Evolutionary conservation across 2,797 vertebrate species (phyloP), one percentile per base, ranked within the genome.

Genomic region (Notoglanidium macrostoma): DNA sequence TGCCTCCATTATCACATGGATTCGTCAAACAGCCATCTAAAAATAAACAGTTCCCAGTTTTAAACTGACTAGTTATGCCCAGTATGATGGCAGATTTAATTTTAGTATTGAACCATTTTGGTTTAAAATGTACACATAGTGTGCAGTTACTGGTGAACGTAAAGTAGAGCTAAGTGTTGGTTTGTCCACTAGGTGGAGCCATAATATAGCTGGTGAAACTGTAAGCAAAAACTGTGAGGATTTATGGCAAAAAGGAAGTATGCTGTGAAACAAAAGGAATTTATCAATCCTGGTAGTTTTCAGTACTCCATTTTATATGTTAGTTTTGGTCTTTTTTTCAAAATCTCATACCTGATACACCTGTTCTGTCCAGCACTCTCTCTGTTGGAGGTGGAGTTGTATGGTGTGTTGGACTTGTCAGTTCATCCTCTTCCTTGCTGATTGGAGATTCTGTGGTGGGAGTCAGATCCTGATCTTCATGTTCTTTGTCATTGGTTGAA

Each of bases 1-100:
- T 99, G 40, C 98, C 98, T 88, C 98, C 98, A 1, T 99, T 99
- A 88, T 92, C 88, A 93, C 98, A 99, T 2, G 97, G 97, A 89
- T 94, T 97, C 90, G 95, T 95, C 84, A 96, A 59, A 81, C 97
- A 99, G 91, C 92, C 93, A 93, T 97, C 98, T 98, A 94, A 90
- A 83, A 95, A 90, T 83, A 92, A 46, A 49, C 83, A 84, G 26
- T 84, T 57, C 9, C 6, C 15, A 67, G 21, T 63, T 46, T 46
- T 65, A 72, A 57, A 57, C 8, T 61, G 51, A 19, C 8, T 15
- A 7, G 35, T 78, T 78, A 21, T 49, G 10, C 12, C 6, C 29
- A 9, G 23, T 51, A 57, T 59, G 17, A 17, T 23, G n/a, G 23
- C 2, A 29, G 7, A 40, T 73, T 26, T 49, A 17, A 63, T 74